phyloP scores from a whole-genome alignment of 1,140 invertebrate genomes.

The Drosophila ohnishii region DNA sequence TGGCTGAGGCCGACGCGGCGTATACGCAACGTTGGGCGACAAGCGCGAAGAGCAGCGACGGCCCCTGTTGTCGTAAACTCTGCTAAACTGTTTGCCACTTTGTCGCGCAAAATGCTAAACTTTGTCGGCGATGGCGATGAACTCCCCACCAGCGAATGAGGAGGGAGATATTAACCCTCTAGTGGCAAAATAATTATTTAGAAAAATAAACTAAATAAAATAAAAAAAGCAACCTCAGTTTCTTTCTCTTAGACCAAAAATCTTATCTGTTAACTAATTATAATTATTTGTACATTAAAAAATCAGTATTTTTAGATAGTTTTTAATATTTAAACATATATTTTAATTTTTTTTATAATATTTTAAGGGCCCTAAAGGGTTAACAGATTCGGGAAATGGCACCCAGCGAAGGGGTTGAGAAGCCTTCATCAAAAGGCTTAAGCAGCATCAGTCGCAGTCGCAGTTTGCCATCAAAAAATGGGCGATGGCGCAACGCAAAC shows the following conservation, averaged over 20 bases:
- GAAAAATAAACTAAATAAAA: neutral
- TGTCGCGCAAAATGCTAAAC: constrained; percentile 80
- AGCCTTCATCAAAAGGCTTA: constrained; percentile 80
- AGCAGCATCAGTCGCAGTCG: constrained; percentile 64
- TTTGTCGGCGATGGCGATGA: constrained; percentile 70
- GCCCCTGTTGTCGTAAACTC: constrained; percentile 75
- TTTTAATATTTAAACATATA: neutral
- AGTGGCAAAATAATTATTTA: neutral
- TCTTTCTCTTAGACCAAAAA: neutral
- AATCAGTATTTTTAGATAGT: fast-evolving
- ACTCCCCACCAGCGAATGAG: constrained; percentile 33
- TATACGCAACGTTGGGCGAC: constrained; percentile 61
- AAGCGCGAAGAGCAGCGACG: constrained; percentile 38
- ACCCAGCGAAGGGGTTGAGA: constrained; percentile 14
- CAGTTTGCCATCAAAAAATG: constrained; percentile 60
- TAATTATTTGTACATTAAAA: too few relatives aligned
- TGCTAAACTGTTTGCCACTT: constrained; percentile 81
- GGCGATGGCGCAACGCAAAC: constrained; percentile 70
- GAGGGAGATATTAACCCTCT: constrained; percentile 2
- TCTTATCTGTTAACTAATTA: too few relatives aligned
- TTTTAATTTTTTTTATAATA: neutral
- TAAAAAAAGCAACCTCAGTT: neutral
- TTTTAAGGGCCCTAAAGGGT: neutral
- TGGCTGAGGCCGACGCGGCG: constrained; percentile 60
- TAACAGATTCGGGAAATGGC: neutral